Base-by-base conservation (phyloP, 1,140 invertebrate genomes). In the Aethina tumida region DNA sequence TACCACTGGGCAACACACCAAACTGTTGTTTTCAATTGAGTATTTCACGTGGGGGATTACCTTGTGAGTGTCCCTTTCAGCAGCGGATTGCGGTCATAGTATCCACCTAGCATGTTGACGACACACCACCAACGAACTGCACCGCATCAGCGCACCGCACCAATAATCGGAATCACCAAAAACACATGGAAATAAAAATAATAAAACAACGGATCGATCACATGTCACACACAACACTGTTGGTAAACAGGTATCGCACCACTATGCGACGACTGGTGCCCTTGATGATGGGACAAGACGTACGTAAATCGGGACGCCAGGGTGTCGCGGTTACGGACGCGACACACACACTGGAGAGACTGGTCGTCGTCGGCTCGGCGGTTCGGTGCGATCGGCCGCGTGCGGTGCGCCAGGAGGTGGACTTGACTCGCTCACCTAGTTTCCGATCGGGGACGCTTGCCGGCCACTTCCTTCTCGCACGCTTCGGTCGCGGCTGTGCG, bases 351-450 rank as follows among this genome's bases (percentile, higher is more conserved):
- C 25, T n/a, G 19, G 12, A 36, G 28, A 36, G 28, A 36, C 14
- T 14, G 22, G 24, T 14, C 35, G 24, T n/a, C 10, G 35, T 26
- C 35, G 30, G 8, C 16, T 15, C 30, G 19, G 14, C 31, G 8
- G 17, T 36, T 36, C 25, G 16, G 19, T 26, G 25, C 24, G n/a
- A n/a, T n/a, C n/a, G n/a, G n/a, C n/a, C 22, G 26, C 26, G 35
- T 17, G 22, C 16, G 26, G 15, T 14, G 25, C 17, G 17, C 14
- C 10, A 10, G 24, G 26, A 30, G 27, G 29, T 39, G 19, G 27
- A 27, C 29, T 28, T 39, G 36, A 39, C 36, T 39, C 24, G 36
- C 31, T 39, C 36, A 39, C 36, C 36, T 39, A 39, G 36, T 30
- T 39, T 39, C 31, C 27, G 27, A 36, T 36, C n/a, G n/a, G n/a